Conservation (phyloP, 2,797 vertebrate genomes). For the Pterois miles region DNA sequence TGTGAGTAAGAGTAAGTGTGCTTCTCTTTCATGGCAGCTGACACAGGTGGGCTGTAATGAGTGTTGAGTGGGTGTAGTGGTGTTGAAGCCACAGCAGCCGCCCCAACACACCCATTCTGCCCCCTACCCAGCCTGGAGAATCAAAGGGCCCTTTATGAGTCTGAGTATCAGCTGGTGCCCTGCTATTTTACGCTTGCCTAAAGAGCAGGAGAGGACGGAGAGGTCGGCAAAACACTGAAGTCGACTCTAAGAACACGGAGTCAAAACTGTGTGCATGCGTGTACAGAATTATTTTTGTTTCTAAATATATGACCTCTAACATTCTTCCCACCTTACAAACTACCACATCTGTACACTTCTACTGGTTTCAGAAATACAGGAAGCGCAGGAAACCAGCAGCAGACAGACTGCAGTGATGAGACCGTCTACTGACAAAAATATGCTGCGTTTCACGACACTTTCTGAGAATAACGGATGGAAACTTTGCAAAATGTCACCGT, state of each 20-base stretch:
- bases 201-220: slow-evolving; percentile 22
- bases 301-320: slow-evolving; percentile 23
- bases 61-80: slow-evolving; percentile 57
- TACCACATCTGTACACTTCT: slow-evolving; percentile 27
- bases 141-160: slow-evolving; percentile 73
- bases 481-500: background rate
- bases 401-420: slow-evolving; percentile 44
- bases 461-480: background rate
- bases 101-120: slow-evolving; percentile 25
- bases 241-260: background rate
- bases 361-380: slow-evolving; percentile 36
- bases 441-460: slow-evolving; percentile 10
- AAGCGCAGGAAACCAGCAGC: slow-evolving; percentile 48
- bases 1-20: slow-evolving; percentile 23
- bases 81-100: slow-evolving; percentile 53
- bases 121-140: slow-evolving; percentile 41
- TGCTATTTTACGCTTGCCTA: slow-evolving; percentile 33
- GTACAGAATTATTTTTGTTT: slow-evolving; percentile 19
- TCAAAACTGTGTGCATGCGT: background rate
- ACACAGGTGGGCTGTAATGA: slow-evolving; percentile 51
- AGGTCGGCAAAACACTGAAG: slow-evolving; percentile 12
- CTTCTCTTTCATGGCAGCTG: slow-evolving; percentile 38
- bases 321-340: slow-evolving; percentile 24
- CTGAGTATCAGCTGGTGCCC: slow-evolving; percentile 45
- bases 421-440: slow-evolving; percentile 28